phyloP scores from a whole-genome alignment of 2,113 vertebrate species.

The Corvus hawaiiensis region DNA sequence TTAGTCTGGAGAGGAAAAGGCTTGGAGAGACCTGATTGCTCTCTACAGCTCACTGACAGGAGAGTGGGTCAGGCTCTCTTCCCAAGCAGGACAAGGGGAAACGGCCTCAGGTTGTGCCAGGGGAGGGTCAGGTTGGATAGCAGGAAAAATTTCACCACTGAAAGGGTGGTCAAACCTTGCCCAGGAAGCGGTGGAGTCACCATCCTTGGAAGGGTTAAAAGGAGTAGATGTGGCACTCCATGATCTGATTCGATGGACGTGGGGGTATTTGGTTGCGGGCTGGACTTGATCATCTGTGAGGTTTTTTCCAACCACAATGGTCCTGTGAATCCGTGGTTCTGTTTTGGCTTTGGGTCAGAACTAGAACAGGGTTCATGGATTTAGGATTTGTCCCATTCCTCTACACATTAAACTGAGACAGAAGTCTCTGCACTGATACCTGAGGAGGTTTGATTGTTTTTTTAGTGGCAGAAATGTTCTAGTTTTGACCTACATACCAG shows the following conservation, averaged over 20 bases:
- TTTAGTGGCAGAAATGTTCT: background rate
- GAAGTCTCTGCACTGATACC: background rate
- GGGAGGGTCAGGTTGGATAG: background rate
- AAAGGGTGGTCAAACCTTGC: background rate
- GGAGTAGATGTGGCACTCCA: background rate
- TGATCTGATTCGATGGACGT: accelerated
- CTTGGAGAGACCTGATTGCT: too few species aligned
- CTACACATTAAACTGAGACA: background rate
- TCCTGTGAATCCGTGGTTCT: background rate
- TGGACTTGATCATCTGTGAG: too few species aligned
- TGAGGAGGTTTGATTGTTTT: background rate
- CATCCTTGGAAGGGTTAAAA: too few species aligned
- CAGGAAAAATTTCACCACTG: too few species aligned
- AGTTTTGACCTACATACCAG: background rate
- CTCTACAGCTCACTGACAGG: too few species aligned
- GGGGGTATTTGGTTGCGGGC: too few species aligned
- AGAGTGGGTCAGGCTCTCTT: background rate
- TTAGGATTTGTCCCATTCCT: background rate
- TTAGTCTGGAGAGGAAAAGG: background rate
- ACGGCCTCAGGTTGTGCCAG: accelerated
- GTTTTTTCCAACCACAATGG: too few species aligned
- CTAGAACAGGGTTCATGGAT: accelerated
- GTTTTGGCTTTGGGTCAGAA: background rate
- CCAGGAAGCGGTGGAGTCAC: background rate
- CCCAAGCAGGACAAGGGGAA: background rate